Evolutionary conservation across 2,888 invertebrate species (phyloP).

Genomic region (Carabus problematicus): DNA sequence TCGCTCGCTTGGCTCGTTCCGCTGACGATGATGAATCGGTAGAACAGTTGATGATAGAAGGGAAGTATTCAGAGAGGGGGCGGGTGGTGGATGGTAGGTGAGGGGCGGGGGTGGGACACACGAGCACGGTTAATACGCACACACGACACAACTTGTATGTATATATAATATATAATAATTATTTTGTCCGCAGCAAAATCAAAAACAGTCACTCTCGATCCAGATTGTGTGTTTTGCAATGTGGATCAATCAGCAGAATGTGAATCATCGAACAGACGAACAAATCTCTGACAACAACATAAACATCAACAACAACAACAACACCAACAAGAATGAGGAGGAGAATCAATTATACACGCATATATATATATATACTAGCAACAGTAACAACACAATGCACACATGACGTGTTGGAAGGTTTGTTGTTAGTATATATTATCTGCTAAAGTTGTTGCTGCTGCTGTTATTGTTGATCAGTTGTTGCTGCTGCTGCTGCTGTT

Average conservation of each 20-base stretch:
- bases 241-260: neutral
- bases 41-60: too few relatives aligned
- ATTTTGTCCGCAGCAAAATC: conserved; percentile 37
- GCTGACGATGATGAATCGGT: too few relatives aligned
- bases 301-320: neutral
- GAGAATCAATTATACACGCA: neutral
- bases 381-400: neutral
- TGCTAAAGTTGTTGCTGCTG: conserved; percentile 1
- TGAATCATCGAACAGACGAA: neutral
- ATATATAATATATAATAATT: conserved; percentile 35
- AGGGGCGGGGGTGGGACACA: neutral
- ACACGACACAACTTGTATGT: conserved; percentile 19
- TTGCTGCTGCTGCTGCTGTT: conserved; percentile 14
- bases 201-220: conserved; percentile 26
- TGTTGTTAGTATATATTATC: conserved; percentile 4
- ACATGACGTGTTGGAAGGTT: neutral
- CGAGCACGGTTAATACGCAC: conserved; percentile 3
- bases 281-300: neutral
- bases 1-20: too few relatives aligned
- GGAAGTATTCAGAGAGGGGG: neutral
- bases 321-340: neutral
- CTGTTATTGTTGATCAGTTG: neutral
- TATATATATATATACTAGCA: neutral
- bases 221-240: neutral
- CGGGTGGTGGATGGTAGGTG: neutral